Conservation (phyloP, 1,140 invertebrate genomes). For the Pogonomyrmex barbatus region DNA sequence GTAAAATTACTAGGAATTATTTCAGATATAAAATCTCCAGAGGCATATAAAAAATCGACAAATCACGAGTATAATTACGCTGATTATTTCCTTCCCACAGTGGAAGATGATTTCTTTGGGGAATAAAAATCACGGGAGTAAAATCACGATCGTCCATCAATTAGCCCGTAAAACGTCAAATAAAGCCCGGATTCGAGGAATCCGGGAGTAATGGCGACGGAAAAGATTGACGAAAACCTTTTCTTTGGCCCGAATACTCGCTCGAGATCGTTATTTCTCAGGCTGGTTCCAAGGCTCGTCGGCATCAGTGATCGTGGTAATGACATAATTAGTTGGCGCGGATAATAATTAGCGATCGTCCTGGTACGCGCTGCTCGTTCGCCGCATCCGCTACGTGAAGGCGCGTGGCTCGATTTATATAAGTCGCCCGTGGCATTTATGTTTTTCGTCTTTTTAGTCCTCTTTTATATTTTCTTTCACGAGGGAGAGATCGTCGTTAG, state of each 20-base stretch:
- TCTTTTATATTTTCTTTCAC: slow-evolving; percentile 27
- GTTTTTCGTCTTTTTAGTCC: background rate
- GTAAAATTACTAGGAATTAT: slow-evolving; percentile 19
- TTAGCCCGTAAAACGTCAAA: slow-evolving; percentile 42
- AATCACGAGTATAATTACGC: background rate
- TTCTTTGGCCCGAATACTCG: slow-evolving; percentile 27
- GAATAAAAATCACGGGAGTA: background rate
- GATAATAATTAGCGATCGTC: slow-evolving; percentile 77
- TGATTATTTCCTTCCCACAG: background rate
- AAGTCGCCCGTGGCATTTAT: slow-evolving; percentile 40
- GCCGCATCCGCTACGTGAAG: slow-evolving; percentile 70
- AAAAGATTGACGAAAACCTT: slow-evolving; percentile 59
- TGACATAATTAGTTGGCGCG: slow-evolving; percentile 78
- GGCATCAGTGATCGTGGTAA: slow-evolving; percentile 79
- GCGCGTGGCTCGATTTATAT: slow-evolving; percentile 75
- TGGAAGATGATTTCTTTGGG: background rate
- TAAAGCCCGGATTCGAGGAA: slow-evolving; percentile 48
- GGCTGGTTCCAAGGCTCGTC: slow-evolving; percentile 15
- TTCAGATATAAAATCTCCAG: slow-evolving; percentile 11
- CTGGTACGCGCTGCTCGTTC: slow-evolving; percentile 38
- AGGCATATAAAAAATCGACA: background rate
- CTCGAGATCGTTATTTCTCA: slow-evolving; percentile 58
- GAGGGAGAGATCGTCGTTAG: slow-evolving; percentile 40
- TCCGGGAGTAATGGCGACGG: slow-evolving; percentile 23
- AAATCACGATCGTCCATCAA: slow-evolving; percentile 47